phyloP scores from a whole-genome alignment of 2,797 vertebrate species.

The Huso huso region DNA sequence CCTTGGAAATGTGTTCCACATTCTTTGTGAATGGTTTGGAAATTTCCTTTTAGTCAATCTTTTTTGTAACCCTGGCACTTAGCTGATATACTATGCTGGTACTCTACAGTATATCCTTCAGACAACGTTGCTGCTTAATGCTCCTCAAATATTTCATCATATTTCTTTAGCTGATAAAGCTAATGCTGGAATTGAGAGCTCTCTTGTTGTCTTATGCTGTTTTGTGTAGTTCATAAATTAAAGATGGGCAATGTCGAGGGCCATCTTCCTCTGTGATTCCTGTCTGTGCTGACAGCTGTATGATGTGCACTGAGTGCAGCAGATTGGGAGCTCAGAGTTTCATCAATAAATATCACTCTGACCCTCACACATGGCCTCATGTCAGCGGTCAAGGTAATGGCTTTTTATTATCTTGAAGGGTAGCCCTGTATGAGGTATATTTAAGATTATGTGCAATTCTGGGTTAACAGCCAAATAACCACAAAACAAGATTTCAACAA shows the following conservation, averaged over 20 bases:
- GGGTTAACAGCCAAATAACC: too few relatives aligned
- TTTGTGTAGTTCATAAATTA: slow-evolving; percentile 93
- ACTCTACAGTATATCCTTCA: slow-evolving; percentile 39
- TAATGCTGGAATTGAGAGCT: slow-evolving; percentile 61
- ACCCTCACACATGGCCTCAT: slow-evolving; percentile 87
- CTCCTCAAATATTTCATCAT: slow-evolving; percentile 26
- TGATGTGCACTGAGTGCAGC: slow-evolving; percentile 96
- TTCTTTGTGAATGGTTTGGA: too few relatives aligned
- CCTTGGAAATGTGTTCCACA: too few relatives aligned
- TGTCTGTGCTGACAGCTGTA: slow-evolving; percentile 96
- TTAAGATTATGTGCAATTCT: slow-evolving; percentile 54
- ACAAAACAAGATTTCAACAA: too few relatives aligned
- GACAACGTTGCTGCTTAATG: slow-evolving; percentile 19
- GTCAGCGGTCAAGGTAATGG: slow-evolving; percentile 96
- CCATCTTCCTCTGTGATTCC: slow-evolving; percentile 78
- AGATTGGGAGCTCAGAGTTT: slow-evolving; percentile 98
- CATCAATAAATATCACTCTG: slow-evolving; percentile 99
- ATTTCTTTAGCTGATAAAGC: slow-evolving; percentile 63
- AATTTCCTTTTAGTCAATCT: too few relatives aligned
- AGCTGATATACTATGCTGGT: too few relatives aligned
- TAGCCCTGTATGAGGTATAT: slow-evolving; percentile 74
- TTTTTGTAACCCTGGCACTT: too few relatives aligned
- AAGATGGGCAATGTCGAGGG: slow-evolving; percentile 94
- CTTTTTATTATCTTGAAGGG: slow-evolving; percentile 88
- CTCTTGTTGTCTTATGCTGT: slow-evolving; percentile 76